Percentiles rank a stretch among this genome's conserved stretches.
Conservation (phyloP, 2,113 vertebrate genomes). For the Vireo altiloquus region DNA sequence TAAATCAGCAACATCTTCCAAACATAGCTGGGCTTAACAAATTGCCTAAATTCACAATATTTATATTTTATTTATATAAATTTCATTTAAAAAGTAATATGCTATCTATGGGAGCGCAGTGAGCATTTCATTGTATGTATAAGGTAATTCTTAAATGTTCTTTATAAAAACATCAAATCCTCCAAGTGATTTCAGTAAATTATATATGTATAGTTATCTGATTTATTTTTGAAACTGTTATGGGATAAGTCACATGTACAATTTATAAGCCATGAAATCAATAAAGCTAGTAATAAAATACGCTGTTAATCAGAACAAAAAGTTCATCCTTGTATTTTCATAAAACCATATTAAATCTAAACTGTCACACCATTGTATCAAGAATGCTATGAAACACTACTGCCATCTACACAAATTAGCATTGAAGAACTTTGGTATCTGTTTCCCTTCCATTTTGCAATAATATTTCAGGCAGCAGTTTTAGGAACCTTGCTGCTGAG, state of each 20-base stretch:
- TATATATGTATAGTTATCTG: background rate
- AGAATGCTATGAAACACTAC: background rate
- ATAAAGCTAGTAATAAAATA: background rate
- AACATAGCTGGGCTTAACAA: background rate
- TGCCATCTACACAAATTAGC: background rate
- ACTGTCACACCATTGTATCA: background rate
- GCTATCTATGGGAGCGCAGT: background rate
- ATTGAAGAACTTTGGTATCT: background rate
- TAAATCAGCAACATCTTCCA: background rate
- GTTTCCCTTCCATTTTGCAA: background rate
- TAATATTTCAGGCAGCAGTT: background rate
- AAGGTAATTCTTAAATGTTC: background rate
- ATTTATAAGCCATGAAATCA: background rate
- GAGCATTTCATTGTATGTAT: background rate
- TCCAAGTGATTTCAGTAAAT: background rate
- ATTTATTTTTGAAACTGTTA: slow-evolving; percentile 22
- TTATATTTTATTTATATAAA: background rate
- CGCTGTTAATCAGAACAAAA: background rate
- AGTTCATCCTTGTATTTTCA: background rate
- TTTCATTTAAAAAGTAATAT: background rate
- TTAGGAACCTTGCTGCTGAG: background rate
- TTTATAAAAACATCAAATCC: background rate
- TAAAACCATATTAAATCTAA: background rate
- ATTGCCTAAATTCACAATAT: background rate
- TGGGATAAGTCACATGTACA: background rate